phyloP scores from a whole-genome alignment of 2,113 vertebrate genomes.

The Bettongia penicillata region DNA sequence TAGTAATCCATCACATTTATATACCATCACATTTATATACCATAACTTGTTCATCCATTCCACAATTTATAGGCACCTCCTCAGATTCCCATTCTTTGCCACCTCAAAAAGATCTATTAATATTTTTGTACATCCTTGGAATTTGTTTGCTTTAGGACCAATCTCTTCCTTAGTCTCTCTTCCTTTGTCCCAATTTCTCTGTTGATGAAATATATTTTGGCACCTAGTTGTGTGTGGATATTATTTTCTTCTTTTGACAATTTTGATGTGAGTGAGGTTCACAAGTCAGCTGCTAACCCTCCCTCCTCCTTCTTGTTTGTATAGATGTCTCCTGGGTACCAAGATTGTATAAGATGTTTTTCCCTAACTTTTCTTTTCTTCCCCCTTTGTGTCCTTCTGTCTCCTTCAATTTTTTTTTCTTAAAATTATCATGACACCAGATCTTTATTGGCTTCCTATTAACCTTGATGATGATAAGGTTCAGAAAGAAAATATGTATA shows the following conservation, averaged over 20 bases:
- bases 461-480: not conserved
- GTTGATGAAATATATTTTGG: not conserved
- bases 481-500: not conserved
- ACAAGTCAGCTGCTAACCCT: not conserved
- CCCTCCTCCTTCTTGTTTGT: not conserved
- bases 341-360: not conserved
- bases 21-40: not conserved
- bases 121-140: too few relatives aligned
- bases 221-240: not conserved
- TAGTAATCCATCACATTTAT: not conserved
- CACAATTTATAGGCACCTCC: not conserved
- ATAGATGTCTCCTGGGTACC: not conserved
- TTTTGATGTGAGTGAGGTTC: not conserved
- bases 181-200: not conserved
- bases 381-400: not conserved
- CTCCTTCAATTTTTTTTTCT: not conserved
- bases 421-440: not conserved
- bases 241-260: not conserved
- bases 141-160: too few relatives aligned
- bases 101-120: not conserved
- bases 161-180: too few relatives aligned
- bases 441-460: not conserved
- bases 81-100: not conserved
- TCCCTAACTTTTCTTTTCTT: not conserved
- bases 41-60: not conserved